These are phyloP conservation scores for Nasonia vitripennis DNA, from an alignment of 1,140 invertebrate species.

Conservation along the genomic window DNA sequence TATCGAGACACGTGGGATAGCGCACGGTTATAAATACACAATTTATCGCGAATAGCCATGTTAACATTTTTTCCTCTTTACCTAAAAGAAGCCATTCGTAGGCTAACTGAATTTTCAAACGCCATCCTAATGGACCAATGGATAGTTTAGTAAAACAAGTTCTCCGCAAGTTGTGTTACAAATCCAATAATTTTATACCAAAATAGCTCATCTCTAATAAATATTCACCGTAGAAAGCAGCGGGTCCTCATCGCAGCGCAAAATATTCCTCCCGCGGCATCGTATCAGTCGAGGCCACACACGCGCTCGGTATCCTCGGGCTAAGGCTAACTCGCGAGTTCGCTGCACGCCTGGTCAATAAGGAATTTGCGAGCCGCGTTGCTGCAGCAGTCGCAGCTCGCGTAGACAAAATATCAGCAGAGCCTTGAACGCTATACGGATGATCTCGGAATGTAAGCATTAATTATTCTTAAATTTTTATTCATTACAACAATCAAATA, in stretches of 20 bases:
- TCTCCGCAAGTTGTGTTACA: too few species aligned
- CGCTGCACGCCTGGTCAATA: neutral
- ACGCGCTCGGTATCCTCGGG: neutral
- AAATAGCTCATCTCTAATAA: too few species aligned
- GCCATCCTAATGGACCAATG: neutral
- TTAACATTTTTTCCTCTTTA: too few species aligned
- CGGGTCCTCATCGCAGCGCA: neutral
- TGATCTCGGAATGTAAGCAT: conserved; percentile 53
- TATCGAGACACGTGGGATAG: neutral
- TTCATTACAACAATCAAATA: too few species aligned
- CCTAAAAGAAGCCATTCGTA: too few species aligned
- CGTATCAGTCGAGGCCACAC: conserved; percentile 6
- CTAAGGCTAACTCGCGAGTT: neutral
- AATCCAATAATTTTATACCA: too few species aligned
- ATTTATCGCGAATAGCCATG: too few species aligned
- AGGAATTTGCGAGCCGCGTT: conserved; percentile 8
- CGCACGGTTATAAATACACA: neutral
- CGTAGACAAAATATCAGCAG: conserved; percentile 68
- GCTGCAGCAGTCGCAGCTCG: neutral
- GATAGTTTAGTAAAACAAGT: neutral
- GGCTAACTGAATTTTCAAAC: neutral
- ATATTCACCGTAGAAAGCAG: neutral
- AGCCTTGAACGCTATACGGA: conserved; percentile 38
- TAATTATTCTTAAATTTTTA: too few species aligned
- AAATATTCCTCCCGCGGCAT: neutral